These are phyloP conservation scores for Gobio occitaniae DNA, from an alignment of 2,797 vertebrate genomes.

Conservation along the genomic window DNA sequence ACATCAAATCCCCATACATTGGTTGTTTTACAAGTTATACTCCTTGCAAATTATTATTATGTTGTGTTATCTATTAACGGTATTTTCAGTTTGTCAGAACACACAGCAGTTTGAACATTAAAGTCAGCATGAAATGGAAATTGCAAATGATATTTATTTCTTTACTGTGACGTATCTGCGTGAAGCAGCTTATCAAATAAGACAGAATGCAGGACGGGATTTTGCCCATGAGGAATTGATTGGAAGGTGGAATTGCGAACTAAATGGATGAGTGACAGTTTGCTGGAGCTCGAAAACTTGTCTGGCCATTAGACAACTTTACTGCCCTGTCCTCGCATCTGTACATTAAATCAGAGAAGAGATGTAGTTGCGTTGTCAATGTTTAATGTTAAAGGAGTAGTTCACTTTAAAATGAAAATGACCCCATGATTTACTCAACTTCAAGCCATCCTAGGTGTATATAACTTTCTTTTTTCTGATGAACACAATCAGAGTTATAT, in stretches of 20 bases:
- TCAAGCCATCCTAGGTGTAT: no score
- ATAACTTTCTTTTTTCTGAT: no score
- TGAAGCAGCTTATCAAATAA: neutral
- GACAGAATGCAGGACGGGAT: neutral
- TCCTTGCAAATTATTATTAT: neutral
- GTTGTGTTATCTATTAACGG: neutral
- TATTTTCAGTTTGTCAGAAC: neutral
- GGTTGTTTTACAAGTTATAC: neutral
- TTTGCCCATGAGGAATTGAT: neutral
- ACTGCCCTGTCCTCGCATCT: neutral
- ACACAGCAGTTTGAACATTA: neutral
- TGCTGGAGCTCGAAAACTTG: neutral
- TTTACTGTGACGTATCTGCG: neutral
- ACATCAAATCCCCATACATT: neutral
- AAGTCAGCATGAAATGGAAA: neutral
- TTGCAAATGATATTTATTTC: neutral
- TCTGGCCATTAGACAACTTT: neutral
- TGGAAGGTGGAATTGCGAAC: neutral
- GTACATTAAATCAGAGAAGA: neutral
- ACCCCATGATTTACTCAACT: no score
- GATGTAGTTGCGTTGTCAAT: neutral
- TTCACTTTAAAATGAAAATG: no score
- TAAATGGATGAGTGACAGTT: neutral
- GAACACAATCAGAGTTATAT: no score
- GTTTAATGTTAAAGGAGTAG: no score